phyloP scores from a whole-genome alignment of 1,140 invertebrate genomes.

The Dinoponera quadriceps region DNA sequence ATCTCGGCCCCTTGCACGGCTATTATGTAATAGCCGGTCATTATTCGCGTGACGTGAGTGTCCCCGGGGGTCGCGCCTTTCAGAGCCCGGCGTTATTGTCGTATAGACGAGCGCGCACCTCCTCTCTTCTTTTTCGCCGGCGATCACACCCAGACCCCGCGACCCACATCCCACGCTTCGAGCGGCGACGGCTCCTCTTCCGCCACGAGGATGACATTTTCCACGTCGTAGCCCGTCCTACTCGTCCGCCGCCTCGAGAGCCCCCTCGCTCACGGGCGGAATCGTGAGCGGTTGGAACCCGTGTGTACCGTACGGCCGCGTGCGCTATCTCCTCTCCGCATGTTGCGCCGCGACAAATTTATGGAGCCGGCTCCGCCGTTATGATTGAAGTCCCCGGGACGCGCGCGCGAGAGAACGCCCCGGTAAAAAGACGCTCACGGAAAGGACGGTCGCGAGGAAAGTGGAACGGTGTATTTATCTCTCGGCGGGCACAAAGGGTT shows the following conservation, averaged over 20 bases:
- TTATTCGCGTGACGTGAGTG: conserved; percentile 75
- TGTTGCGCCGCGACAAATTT: conserved; percentile 67
- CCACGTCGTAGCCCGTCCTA: conserved; percentile 38
- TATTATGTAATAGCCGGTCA: conserved; percentile 76
- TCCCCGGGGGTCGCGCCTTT: conserved; percentile 69
- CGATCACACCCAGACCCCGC: conserved; percentile 76
- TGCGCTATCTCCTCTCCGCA: conserved; percentile 44
- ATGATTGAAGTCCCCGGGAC: conserved; percentile 66
- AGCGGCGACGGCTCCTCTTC: conserved; percentile 72
- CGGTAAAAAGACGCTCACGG: conserved; percentile 21
- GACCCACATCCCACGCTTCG: conserved; percentile 81
- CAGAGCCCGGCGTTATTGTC: conserved; percentile 46
- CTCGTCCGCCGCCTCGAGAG: conserved; percentile 42
- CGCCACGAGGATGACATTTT: conserved; percentile 76
- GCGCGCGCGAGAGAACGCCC: not conserved
- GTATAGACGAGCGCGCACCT: not conserved
- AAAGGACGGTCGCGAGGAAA: conserved; percentile 44
- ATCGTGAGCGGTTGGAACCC: conserved; percentile 44
- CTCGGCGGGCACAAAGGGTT: conserved; percentile 54
- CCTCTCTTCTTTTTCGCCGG: conserved; percentile 59
- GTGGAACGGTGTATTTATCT: conserved; percentile 53
- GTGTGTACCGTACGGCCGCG: conserved; percentile 33
- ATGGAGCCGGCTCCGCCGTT: conserved; percentile 59
- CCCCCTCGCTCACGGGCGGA: conserved; percentile 32
- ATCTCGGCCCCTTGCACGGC: conserved; percentile 61